Evolutionary conservation across 2,888 invertebrate species (phyloP).

Genomic region (Rotaria socialis): DNA sequence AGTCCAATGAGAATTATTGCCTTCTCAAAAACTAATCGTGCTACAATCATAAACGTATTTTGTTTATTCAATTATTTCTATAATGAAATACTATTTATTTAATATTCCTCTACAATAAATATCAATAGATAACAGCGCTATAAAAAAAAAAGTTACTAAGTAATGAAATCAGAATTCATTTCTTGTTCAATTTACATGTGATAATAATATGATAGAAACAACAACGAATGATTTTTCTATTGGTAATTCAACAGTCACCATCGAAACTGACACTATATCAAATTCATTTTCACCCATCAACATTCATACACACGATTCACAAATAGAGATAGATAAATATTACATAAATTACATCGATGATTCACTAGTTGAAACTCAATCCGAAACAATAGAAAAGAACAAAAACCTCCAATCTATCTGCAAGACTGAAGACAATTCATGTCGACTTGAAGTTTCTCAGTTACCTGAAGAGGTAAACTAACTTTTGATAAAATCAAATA

Average conservation of each 20-base stretch:
- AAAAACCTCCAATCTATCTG: background rate
- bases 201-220: background rate
- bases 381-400: background rate
- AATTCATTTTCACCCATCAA: background rate
- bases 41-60: too few species aligned
- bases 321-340: background rate
- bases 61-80: too few species aligned
- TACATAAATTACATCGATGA: constrained; percentile 9
- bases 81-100: too few species aligned
- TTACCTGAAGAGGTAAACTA: background rate
- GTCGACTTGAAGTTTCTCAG: background rate
- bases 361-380: background rate
- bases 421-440: background rate
- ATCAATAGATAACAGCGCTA: background rate
- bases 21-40: too few species aligned
- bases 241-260: too few species aligned
- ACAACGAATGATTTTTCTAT: background rate
- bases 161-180: background rate
- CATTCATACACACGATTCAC: background rate
- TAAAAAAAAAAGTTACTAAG: background rate
- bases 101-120: too few species aligned
- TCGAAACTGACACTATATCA: too few species aligned
- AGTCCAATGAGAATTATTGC: too few species aligned
- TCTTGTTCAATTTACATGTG: background rate
- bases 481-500: background rate